phyloP scores from a whole-genome alignment of 2,113 vertebrate genomes.

The Sebastes fasciatus region DNA sequence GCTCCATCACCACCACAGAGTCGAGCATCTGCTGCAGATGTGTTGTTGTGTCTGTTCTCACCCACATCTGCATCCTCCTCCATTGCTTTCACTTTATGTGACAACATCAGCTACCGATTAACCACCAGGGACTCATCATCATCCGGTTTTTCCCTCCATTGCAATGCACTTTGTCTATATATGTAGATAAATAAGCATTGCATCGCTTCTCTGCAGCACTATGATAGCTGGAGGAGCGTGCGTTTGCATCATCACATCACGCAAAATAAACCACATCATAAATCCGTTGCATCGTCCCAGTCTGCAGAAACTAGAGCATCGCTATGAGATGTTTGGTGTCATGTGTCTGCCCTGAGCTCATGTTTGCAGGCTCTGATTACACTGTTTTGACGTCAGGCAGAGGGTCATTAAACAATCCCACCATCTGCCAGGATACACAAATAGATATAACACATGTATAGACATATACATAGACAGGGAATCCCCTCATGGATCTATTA shows the following conservation, averaged over 20 bases:
- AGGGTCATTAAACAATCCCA: constrained; percentile 49
- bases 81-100: constrained; percentile 33
- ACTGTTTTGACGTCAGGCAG: constrained; percentile 67
- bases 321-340: constrained; percentile 55
- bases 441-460: background rate
- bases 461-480: constrained; percentile 33
- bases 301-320: constrained; percentile 56
- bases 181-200: background rate
- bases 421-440: constrained; percentile 55
- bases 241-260: background rate
- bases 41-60: constrained; percentile 44
- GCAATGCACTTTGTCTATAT: constrained; percentile 42
- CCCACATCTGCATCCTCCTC: constrained; percentile 17
- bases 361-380: constrained; percentile 69
- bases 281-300: constrained; percentile 40
- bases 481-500: constrained; percentile 34
- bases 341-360: constrained; percentile 45
- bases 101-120: constrained; percentile 32
- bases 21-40: constrained; percentile 15
- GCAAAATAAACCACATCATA: constrained; percentile 46
- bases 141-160: constrained; percentile 44
- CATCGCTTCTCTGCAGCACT: constrained; percentile 15
- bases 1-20: constrained; percentile 59
- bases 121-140: constrained; percentile 38
- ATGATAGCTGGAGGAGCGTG: constrained; percentile 9